Base-by-base conservation (phyloP, 2,113 vertebrate genomes). In the Scalopus aquaticus region DNA sequence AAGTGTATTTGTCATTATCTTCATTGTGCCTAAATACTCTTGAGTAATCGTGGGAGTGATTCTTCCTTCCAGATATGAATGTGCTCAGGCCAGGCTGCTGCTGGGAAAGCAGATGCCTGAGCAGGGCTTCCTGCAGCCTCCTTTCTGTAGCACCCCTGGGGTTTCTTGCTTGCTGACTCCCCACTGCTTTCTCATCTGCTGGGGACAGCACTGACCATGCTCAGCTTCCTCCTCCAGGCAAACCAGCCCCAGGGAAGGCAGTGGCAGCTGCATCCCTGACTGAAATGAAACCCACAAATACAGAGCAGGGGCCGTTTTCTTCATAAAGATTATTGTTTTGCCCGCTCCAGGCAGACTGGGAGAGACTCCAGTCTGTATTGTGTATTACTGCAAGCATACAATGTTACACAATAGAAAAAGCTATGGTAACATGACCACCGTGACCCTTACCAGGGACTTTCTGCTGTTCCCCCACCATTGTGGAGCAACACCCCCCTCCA, bases 191-290 rank as follows among this genome's bases (percentile, higher is more conserved):
- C 39, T 81, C 74, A 60, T 51, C 32, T 81, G 39, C 28, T 64
- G 62, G 37, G 44, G 51, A 94, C 87, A 67, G 49, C 62, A 35
- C n/a, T 51, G 93, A 44, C 70, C 81, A 82, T 24, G 42, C 16
- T 76, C 58, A 39, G 49, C 80, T 91, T 94, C 94, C 62, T 77
- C 89, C 69, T 73, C 58, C 51, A 89, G 58, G 65, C 49, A 79
- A 44, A 92, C 69, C 26, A 64, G 22, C 56, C 42, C 26, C 37
- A 62, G 78, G 78, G 42, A 69, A 88, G 80, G n/a, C 49, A 94
- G 32, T 46, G 60, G 54, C 32, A 49, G 64, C n/a, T 80, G 6
- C 9, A 30, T 9, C 81, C 69, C 35, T 6, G 30, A 42, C 49
- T 80, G 39, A 89, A 93, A 60, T 67, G 46, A 84, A 89, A 54